Evolutionary conservation across 2,113 vertebrate genomes (phyloP).

Genomic region (Ciconia boyciana): DNA sequence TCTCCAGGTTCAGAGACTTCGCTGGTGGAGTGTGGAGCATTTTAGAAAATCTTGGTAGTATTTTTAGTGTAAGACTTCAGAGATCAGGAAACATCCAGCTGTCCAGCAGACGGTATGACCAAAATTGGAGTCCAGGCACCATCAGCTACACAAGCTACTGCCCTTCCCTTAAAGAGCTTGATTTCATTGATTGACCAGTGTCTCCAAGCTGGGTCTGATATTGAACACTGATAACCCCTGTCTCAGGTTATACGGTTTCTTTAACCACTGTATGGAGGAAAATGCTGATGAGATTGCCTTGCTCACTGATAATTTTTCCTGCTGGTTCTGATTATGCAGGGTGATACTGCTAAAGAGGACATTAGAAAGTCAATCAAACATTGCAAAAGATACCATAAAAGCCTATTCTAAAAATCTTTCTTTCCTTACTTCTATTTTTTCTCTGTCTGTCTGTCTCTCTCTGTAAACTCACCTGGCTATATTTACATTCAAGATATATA

Average conservation of each 20-base stretch:
- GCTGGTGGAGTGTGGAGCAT: neutral
- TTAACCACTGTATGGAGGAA: neutral
- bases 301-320: neutral
- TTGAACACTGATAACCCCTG: neutral
- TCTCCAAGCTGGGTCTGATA: neutral
- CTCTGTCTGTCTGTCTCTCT: neutral
- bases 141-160: neutral
- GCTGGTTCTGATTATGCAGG: neutral
- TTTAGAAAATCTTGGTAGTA: neutral
- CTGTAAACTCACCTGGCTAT: neutral
- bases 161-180: neutral
- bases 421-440: neutral
- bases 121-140: neutral
- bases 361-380: neutral
- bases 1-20: neutral
- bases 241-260: rapidly evolving
- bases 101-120: neutral
- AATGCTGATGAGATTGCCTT: neutral
- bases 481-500: neutral
- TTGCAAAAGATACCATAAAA: neutral
- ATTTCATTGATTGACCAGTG: neutral
- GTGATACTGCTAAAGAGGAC: neutral
- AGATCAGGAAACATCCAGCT: neutral
- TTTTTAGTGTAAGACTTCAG: neutral
- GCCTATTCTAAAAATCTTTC: neutral